These are phyloP conservation scores for Chroicocephalus ridibundus DNA, from an alignment of 2,113 vertebrate species.

Conservation along the genomic window DNA sequence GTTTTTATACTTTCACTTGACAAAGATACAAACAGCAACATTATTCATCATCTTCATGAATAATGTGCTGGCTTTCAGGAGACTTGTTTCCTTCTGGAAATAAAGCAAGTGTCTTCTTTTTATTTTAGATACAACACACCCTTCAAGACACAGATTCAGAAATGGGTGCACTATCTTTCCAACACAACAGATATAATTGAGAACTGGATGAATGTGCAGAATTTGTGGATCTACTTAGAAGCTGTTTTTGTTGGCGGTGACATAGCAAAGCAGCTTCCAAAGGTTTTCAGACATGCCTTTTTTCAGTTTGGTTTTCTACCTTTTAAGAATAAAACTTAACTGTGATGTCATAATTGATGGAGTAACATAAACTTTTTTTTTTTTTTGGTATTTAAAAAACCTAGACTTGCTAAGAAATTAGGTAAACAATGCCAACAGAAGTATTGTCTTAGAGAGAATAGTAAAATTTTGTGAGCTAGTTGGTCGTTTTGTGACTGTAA, in stretches of 20 bases:
- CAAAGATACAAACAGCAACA: not conserved
- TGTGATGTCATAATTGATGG: not conserved
- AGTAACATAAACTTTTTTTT: not conserved
- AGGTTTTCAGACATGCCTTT: constrained; percentile 75
- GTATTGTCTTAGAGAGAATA: not conserved
- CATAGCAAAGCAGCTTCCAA: constrained; percentile 95
- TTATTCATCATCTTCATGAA: not conserved
- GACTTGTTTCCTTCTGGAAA: not conserved
- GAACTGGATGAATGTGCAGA: constrained; percentile 96
- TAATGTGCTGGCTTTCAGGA: not conserved
- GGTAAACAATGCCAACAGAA: not conserved
- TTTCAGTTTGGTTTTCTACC: not conserved
- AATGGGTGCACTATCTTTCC: constrained; percentile 94
- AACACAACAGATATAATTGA: constrained; percentile 92
- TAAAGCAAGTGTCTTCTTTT: not conserved
- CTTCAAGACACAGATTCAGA: constrained; percentile 95
- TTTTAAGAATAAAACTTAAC: not conserved
- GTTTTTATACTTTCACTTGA: not conserved
- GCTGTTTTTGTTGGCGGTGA: constrained; percentile 96
- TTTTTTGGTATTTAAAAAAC: not conserved
- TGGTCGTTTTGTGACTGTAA: not conserved
- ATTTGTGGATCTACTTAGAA: constrained; percentile 97
- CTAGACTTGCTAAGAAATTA: not conserved
- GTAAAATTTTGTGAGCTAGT: not conserved
- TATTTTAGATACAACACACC: constrained; percentile 88